phyloP scores from a whole-genome alignment of 2,888 invertebrate species.

The Apamea sordens region DNA sequence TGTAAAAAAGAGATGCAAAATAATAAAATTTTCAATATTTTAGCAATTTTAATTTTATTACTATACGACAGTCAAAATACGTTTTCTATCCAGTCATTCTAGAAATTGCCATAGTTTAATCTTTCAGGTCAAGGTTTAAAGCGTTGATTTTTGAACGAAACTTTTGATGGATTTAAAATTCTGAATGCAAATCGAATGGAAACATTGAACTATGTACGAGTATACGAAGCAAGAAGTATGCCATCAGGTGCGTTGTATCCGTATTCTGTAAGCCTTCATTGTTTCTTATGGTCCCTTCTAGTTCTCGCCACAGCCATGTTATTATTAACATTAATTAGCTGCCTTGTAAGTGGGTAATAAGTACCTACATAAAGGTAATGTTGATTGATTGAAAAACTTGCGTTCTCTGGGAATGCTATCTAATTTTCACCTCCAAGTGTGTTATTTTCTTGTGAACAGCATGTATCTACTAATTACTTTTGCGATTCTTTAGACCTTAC shows the following conservation, averaged over 20 bases:
- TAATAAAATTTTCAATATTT: background rate
- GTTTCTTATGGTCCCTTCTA: conserved; percentile 49
- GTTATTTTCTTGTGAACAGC: conserved; percentile 29
- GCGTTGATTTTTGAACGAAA: background rate
- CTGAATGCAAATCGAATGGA: conserved; percentile 28
- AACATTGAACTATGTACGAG: conserved; percentile 1
- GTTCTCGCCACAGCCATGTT: conserved; percentile 50
- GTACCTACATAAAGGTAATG: conserved; percentile 38
- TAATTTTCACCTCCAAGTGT: conserved; percentile 32
- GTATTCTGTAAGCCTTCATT: conserved; percentile 64
- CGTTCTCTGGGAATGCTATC: conserved; percentile 22
- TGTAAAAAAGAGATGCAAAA: background rate
- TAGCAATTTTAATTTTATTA: background rate
- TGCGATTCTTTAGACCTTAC: conserved; percentile 6
- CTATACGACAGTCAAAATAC: background rate
- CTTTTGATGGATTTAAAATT: background rate
- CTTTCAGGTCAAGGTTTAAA: background rate
- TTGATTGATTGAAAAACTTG: conserved; percentile 55
- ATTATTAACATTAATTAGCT: conserved; percentile 62
- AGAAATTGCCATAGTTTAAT: conserved; percentile 5
- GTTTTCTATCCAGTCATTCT: conserved; percentile 1
- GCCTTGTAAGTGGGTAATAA: conserved; percentile 31
- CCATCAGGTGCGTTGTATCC: conserved; percentile 56
- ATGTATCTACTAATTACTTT: conserved; percentile 20
- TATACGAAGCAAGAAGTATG: conserved; percentile 49